Base-by-base conservation (phyloP, 2,888 invertebrate genomes). In the Drosophila fulvimacula region DNA sequence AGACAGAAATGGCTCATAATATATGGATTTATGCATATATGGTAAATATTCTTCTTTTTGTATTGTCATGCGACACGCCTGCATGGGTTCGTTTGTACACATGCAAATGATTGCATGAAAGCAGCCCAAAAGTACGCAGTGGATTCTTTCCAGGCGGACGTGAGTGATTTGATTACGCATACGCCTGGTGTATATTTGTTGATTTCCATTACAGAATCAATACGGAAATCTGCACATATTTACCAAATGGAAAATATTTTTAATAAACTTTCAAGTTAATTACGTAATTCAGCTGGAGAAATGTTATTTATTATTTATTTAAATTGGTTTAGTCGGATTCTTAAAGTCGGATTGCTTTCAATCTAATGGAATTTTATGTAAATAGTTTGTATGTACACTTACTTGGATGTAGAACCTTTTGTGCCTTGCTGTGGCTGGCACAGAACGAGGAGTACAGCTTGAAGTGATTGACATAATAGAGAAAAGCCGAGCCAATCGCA, bases 381-480 rank as follows among this genome's bases (percentile, higher is more conserved):
- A 34, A 44, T 24, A 24, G 21, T 24, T 56, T 5, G 11, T 44
- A 24, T 61, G 24, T 65, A 95, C 97, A 95, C 97, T 96, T 94
- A 98, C 98, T 98, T 91, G 98, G 98, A 94, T 98, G 98, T 91
- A 99, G 94, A 91, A 99, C 97, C 94, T 99, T 99, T 93, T 99
- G 99, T 79, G 98, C 98, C 94, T 98, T 98, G 91, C 98, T 99
- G 93, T 99, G 99, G 93, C 98, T 98, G 79, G 99, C 98, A 93
- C 99, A 99, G 94, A 99, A 99, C 84, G 98, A 98, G 93, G 98
- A 98, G 94, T 99, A 99, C 89, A 99, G 95, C 94, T 99, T 99
- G 94, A 99, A 99, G 94, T 99, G 98, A 94, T 98, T 98, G 91
- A 98, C 98, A 93, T 98, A 98, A 94, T 97, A 98, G 90, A 99